Percentiles rank a stretch among this genome's conserved stretches.
These are phyloP conservation scores for Sisyra terminalis DNA, from an alignment of 2,888 invertebrate species.

Conservation along the genomic window DNA sequence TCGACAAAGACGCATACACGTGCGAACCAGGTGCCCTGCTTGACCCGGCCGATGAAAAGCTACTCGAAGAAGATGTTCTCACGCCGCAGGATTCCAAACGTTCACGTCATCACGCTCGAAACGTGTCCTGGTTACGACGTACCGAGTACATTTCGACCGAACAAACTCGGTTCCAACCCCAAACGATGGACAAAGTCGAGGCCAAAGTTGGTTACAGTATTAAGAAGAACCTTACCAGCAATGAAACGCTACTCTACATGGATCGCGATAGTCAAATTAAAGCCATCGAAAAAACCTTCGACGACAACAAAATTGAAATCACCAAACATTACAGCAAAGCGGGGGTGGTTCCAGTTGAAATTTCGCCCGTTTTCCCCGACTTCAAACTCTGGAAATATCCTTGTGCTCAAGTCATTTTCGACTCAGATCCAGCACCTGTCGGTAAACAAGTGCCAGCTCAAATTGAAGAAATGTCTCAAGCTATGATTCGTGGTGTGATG, in stretches of 20 bases:
- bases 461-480: conserved; percentile 96
- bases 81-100: conserved; percentile 77
- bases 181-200: conserved; percentile 94
- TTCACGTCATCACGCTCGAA: conserved; percentile 89
- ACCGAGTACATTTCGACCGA: conserved; percentile 99
- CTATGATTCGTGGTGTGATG: conserved; percentile 99
- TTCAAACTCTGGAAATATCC: conserved; percentile 96
- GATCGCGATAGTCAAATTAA: conserved; percentile 93
- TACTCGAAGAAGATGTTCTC: conserved; percentile 87
- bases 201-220: conserved; percentile 98
- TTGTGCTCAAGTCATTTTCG: conserved; percentile 96
- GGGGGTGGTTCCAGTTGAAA: conserved; percentile 79
- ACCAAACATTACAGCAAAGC: conserved; percentile 94
- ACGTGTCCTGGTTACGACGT: conserved; percentile 94
- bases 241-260: conserved; percentile 78
- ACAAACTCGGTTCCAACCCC: conserved; percentile 92
- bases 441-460: conserved; percentile 77
- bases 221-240: conserved; percentile 76
- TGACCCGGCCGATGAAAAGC: conserved; percentile 85
- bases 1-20: conserved; percentile 87
- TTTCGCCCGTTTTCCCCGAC: conserved; percentile 83
- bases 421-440: conserved; percentile 90
- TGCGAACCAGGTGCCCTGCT: conserved; percentile 59
- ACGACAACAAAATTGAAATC: conserved; percentile 69
- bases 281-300: conserved; percentile 95